Conservation (phyloP, 1,140 invertebrate species). For the Eulimnadia texana region DNA sequence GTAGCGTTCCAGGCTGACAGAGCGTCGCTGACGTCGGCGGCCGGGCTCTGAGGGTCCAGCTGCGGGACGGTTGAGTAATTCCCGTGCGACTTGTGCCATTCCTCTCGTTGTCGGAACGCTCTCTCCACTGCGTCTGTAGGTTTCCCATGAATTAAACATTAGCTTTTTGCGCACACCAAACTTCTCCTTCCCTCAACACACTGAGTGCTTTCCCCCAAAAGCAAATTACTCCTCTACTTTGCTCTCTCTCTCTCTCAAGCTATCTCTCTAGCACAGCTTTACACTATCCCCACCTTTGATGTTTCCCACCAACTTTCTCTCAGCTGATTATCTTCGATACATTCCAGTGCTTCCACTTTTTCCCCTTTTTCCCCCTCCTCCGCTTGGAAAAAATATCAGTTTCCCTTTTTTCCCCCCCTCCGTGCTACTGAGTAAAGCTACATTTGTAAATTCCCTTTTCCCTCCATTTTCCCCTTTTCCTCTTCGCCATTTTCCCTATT, state of each 20-base stretch:
- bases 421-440: too few species aligned
- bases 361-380: too few species aligned
- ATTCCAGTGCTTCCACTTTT: too few species aligned
- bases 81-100: conserved; percentile 16
- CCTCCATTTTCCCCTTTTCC: too few species aligned
- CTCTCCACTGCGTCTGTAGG: conserved; percentile 8
- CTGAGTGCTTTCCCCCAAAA: too few species aligned
- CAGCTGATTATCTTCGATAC: too few species aligned
- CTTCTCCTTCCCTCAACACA: conserved; percentile 30
- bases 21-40: conserved; percentile 35
- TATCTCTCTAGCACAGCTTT: neutral
- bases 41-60: conserved; percentile 26
- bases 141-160: neutral
- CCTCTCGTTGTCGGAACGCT: conserved; percentile 13
- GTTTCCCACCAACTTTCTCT: neutral
- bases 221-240: neutral
- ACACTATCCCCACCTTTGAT: neutral
- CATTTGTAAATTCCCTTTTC: too few species aligned
- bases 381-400: too few species aligned
- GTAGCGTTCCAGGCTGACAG: conserved; percentile 61
- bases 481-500: too few species aligned
- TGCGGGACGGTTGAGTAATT: neutral
- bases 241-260: neutral
- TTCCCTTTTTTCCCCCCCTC: too few species aligned
- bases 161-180: conserved; percentile 26